Evolutionary conservation across 2,113 vertebrate species (phyloP).

Genomic region (Oncorhynchus tshawytscha): DNA sequence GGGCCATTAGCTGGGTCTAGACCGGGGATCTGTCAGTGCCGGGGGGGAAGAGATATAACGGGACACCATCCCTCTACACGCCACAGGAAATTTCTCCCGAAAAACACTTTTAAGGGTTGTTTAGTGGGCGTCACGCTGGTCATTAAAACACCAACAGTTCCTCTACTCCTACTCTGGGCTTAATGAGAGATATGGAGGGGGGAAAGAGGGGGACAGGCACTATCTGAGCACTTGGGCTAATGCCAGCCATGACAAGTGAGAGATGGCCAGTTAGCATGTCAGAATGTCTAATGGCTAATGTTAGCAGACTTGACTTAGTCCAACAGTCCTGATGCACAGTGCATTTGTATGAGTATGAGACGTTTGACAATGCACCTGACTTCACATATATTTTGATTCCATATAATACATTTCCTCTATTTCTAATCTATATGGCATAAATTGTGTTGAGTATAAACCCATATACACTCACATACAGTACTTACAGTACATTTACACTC

Average conservation of each 20-base stretch:
- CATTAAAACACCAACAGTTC: constrained; percentile 43
- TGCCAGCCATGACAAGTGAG: neutral
- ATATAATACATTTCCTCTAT: too few relatives aligned
- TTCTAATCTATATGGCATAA: too few relatives aligned
- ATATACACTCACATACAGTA: too few relatives aligned
- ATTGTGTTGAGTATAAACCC: too few relatives aligned
- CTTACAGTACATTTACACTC: too few relatives aligned
- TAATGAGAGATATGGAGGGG: constrained; percentile 18
- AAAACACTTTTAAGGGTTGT: constrained; percentile 52
- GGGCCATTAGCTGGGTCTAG: constrained; percentile 43
- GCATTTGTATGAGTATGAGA: neutral
- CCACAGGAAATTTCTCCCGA: constrained; percentile 58
- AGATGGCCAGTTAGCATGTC: neutral
- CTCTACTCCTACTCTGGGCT: constrained; percentile 17
- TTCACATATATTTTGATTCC: too few relatives aligned
- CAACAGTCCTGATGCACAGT: neutral
- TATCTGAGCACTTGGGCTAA: neutral
- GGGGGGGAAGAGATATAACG: constrained; percentile 44
- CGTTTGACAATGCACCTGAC: neutral
- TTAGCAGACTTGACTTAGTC: neutral
- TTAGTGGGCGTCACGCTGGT: constrained; percentile 49
- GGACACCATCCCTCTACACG: constrained; percentile 34
- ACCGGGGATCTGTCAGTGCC: constrained; percentile 43
- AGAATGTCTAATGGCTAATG: neutral
- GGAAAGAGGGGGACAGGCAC: too few relatives aligned